Evolutionary conservation across 2,797 vertebrate species (phyloP), one percentile per base, ranked within the genome.

Genomic region (Tragopan temminckii): DNA sequence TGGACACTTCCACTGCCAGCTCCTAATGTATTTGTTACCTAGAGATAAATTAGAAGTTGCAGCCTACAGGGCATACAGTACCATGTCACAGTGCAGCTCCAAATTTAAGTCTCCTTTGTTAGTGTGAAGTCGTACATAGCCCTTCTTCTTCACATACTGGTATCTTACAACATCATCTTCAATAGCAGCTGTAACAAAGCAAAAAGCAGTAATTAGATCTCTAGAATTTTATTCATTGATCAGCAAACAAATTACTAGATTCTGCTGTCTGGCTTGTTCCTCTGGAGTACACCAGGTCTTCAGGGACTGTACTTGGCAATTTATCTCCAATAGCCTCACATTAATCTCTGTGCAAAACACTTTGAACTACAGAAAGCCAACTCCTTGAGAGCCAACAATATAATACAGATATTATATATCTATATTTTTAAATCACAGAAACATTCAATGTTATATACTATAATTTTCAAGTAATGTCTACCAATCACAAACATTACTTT

Each of bases 21-120:
- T 77, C 36, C 27, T 66, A 3, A 38, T 48, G 27, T 45, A 58
- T 35, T 20, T 50, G 8, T 45, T 75, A 68, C 38, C 43, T 69
- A 85, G 23, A 82, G 33, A 36, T 23, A 53, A n/a, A 14, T 38
- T 19, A 48, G 8, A 76, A 63, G 24, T 40, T n/a, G 25, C 11
- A 75, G 85, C 17, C 35, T 15, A 8, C 3, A 9, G 48, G 61
- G 50, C 10, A 50, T 35, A 91, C 90, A 80, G 52, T 95, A 99
- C 99, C 99, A 99, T 98, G 94, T 99, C 99, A 61, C 99, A 99
- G 97, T 99, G 98, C 77, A 99, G 91, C 97, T 99, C 99, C 50
- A 99, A 79, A 91, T 99, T 99, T 18, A 99, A 90, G 95, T 99
- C 99, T 33, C 99, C 99, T 92, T 98, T 98, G 96, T 98, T 99